phyloP scores from a whole-genome alignment of 2,113 vertebrate species.

The Prionailurus bengalensis region DNA sequence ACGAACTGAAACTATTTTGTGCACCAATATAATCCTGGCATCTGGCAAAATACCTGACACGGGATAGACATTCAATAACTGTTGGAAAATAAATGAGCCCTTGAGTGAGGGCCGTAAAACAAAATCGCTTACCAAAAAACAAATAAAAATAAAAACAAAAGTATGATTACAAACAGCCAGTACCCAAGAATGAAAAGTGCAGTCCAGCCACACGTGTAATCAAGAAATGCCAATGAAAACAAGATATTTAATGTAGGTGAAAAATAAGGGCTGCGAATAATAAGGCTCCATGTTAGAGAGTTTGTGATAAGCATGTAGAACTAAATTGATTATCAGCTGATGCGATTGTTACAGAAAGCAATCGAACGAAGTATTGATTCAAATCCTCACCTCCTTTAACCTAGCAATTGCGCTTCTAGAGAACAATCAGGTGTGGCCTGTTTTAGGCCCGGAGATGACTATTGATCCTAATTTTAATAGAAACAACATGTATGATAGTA shows the following conservation, averaged over 20 bases:
- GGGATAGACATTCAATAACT: not conserved
- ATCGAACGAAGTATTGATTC: not conserved
- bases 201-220: not conserved
- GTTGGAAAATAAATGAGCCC: slow-evolving; percentile 42
- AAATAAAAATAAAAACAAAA: slow-evolving; percentile 31
- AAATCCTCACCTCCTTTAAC: not conserved
- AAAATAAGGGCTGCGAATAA: not conserved
- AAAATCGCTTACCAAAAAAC: not conserved
- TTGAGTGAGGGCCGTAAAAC: not conserved
- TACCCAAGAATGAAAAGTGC: not conserved
- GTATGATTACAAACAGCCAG: not conserved
- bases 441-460: not conserved
- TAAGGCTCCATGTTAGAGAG: not conserved
- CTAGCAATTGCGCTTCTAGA: not conserved
- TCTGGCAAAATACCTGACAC: slow-evolving; percentile 41
- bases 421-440: not conserved
- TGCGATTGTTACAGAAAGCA: not conserved
- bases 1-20: slow-evolving; percentile 47
- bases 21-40: slow-evolving; percentile 35
- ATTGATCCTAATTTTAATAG: not conserved
- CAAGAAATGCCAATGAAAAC: slow-evolving; percentile 24
- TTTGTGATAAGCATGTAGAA: not conserved
- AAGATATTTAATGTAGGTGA: not conserved
- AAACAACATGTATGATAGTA: not conserved
- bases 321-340: not conserved